phyloP scores from a whole-genome alignment of 2,797 vertebrate genomes.

The Cossypha polioptera region DNA sequence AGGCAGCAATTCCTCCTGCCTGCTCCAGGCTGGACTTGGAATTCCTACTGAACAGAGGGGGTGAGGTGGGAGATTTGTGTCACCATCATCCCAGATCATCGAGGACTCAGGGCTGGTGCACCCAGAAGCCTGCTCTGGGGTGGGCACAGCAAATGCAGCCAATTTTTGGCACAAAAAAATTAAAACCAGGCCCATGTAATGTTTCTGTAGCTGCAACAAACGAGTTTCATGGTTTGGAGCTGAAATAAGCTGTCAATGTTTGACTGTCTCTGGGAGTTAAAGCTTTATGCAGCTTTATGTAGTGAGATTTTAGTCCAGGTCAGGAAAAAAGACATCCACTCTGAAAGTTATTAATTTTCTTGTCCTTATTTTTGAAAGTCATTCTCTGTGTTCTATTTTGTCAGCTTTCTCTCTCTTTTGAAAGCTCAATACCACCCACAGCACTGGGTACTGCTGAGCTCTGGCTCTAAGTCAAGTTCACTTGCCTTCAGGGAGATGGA shows the following conservation, averaged over 20 bases:
- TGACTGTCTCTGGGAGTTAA: neutral
- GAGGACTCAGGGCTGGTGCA: rapidly evolving
- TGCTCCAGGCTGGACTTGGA: neutral
- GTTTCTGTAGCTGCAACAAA: neutral
- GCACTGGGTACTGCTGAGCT: slow-evolving; percentile 42
- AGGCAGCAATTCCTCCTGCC: neutral
- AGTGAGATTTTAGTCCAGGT: neutral
- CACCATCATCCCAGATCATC: rapidly evolving
- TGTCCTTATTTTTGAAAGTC: slow-evolving; percentile 28
- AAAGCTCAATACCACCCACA: slow-evolving; percentile 50
- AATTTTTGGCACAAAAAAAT: neutral
- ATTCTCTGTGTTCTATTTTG: neutral
- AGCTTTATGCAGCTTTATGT: neutral
- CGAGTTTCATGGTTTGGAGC: neutral
- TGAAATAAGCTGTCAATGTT: neutral
- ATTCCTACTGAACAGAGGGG: neutral
- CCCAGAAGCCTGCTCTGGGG: neutral
- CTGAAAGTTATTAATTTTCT: neutral
- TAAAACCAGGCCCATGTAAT: rapidly evolving
- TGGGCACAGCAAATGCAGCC: neutral
- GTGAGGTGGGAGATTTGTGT: rapidly evolving
- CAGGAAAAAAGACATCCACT: neutral
- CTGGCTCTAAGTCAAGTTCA: slow-evolving; percentile 62
- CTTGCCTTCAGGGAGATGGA: slow-evolving; percentile 54
- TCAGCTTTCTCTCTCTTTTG: slow-evolving; percentile 23